Evolutionary conservation across 2,888 invertebrate genomes (phyloP), one percentile per base, ranked within the genome.

Genomic region (Itoplectis maculator): DNA sequence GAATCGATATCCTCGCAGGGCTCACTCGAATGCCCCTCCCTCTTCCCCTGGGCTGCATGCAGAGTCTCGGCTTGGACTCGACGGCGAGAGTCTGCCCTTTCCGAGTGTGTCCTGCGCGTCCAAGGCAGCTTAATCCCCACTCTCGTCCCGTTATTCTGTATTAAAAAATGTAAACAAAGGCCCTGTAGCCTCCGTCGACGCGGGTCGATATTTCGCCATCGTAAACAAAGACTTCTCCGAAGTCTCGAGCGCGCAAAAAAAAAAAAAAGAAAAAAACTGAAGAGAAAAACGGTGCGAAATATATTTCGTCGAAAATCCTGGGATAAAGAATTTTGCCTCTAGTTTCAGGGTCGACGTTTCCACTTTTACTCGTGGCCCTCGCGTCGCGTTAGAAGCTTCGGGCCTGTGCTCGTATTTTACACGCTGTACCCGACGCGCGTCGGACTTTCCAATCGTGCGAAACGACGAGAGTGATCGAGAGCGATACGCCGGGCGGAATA

Each of bases 371-470:
- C 9, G 49, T 18, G 18, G 3, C 3, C 4, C 15, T 9, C n/a
- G 18, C 37, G 35, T 40, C 9, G n/a, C n/a, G n/a, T 3, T 9
- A 4, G 20, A n/a, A 23, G 8, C 54, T 23, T 56, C 18, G 59
- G 59, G 42, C 18, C 15, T 11, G 4, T 5, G 13, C 11, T 56
- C 54, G 54, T 56, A 56, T 59, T n/a, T 61, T 18, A 18, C 37
- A 37, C 18, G 29, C 37, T 15, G 83, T 84, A 77, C 77, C 82
- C 84, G 68, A 85, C 77, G 83, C 84, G 68, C 76, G 84, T 81
- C 82, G 81, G 83, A 85, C 83, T 86, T 85, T 85, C 82, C 82
- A 83, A 85, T 84, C 83, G 84, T 72, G 61, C 59, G 72, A 72
- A 72, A 72, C 56, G 72, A 83, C 77, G 77, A 79, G 77, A 79